Evolutionary conservation across 2,888 invertebrate species (phyloP).

Genomic region (Timandra comae): DNA sequence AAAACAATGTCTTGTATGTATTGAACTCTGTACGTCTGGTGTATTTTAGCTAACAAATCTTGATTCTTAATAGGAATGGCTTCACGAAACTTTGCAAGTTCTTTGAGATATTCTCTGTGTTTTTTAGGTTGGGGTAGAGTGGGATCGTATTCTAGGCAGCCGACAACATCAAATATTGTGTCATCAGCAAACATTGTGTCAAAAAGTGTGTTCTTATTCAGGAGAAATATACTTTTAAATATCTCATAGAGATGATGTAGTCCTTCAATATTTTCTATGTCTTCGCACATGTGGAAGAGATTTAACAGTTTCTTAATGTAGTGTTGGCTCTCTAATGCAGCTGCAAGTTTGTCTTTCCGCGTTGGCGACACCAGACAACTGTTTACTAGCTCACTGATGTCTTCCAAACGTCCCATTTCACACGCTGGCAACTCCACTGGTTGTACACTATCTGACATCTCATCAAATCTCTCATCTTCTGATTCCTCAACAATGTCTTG

Average conservation of each 20-base stretch:
- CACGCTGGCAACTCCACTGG: constrained; percentile 97
- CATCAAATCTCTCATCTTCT: constrained; percentile 97
- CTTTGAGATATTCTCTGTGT: constrained; percentile 96
- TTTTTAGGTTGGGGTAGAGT: constrained; percentile 88
- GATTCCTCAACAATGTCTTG: constrained; percentile 97
- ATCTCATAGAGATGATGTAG: constrained; percentile 98
- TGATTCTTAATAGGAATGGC: constrained; percentile 96
- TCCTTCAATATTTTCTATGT: constrained; percentile 95
- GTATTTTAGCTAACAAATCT: constrained; percentile 97
- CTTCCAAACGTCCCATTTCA: constrained; percentile 94
- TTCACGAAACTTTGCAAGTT: constrained; percentile 93
- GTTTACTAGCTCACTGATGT: constrained; percentile 94
- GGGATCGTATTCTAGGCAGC: constrained; percentile 98
- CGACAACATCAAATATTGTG: constrained; percentile 97
- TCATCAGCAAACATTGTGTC: constrained; percentile 99
- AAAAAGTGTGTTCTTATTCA: constrained; percentile 97
- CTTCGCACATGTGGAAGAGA: constrained; percentile 98
- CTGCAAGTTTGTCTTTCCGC: constrained; percentile 95
- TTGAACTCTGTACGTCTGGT: constrained; percentile 99
- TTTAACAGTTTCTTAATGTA: constrained; percentile 97
- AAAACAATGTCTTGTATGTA: constrained; percentile 99
- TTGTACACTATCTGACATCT: constrained; percentile 95
- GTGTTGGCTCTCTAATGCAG: constrained; percentile 94
- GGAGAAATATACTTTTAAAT: constrained; percentile 98
- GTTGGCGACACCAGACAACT: constrained; percentile 92